Conservation (phyloP, 2,797 vertebrate species). For the Cheirogaleus major region DNA sequence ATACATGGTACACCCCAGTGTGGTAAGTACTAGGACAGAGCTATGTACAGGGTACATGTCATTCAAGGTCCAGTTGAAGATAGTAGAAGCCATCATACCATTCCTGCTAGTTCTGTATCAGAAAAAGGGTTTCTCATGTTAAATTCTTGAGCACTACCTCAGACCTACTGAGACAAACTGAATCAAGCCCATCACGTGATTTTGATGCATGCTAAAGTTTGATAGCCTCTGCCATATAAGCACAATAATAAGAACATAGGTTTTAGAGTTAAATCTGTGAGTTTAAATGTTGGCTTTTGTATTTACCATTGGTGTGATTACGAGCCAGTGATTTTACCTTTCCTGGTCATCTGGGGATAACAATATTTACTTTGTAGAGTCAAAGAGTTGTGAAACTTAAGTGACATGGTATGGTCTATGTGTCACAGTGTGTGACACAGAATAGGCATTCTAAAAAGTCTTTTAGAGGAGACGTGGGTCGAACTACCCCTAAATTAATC, state of each 20-base stretch:
- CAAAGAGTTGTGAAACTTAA: not conserved
- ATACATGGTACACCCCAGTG: too few relatives aligned
- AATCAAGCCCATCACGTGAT: not conserved
- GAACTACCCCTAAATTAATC: not conserved
- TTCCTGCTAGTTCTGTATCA: not conserved
- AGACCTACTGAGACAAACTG: not conserved
- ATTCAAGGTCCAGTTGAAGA: not conserved
- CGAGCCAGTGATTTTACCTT: not conserved
- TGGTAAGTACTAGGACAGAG: too few relatives aligned
- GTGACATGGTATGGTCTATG: not conserved
- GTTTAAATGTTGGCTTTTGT: slow-evolving; percentile 5
- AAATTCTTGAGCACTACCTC: not conserved
- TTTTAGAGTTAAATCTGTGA: not conserved
- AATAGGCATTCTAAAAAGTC: not conserved
- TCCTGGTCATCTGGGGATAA: not conserved
- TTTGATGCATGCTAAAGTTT: not conserved
- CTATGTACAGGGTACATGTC: not conserved
- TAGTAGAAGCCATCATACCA: not conserved
- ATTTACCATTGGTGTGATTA: not conserved
- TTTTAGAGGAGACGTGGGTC: not conserved
- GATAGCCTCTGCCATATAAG: not conserved
- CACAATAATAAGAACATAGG: not conserved
- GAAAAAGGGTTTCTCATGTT: not conserved
- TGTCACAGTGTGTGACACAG: not conserved
- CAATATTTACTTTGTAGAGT: not conserved